Conservation (phyloP, 1,140 invertebrate genomes). For the Drosophila pachea region DNA sequence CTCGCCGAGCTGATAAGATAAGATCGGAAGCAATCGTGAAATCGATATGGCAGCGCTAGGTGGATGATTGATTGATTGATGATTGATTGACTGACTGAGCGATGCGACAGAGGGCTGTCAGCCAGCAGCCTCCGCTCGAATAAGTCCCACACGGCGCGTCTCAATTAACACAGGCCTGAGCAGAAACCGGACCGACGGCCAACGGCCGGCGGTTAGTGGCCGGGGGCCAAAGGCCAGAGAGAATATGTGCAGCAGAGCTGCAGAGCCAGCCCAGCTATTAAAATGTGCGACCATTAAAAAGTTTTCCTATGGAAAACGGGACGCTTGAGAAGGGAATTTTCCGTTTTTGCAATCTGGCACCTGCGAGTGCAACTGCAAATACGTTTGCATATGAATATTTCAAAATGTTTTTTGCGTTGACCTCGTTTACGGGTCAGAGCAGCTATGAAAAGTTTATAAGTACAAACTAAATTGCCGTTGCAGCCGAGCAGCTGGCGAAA, state of each 20-base stretch:
- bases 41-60: slow-evolving; percentile 15
- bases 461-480: slow-evolving; percentile 74
- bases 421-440: slow-evolving; percentile 73
- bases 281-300: slow-evolving; percentile 73
- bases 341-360: slow-evolving; percentile 68
- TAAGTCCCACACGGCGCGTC: too few relatives aligned
- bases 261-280: slow-evolving; percentile 52
- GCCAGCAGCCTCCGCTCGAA: too few relatives aligned
- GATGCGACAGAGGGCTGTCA: too few relatives aligned
- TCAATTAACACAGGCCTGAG: too few relatives aligned
- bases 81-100: background rate
- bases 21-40: slow-evolving; percentile 14
- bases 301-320: slow-evolving; percentile 56
- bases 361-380: slow-evolving; percentile 69
- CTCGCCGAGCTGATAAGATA: background rate
- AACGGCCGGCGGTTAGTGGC: too few relatives aligned
- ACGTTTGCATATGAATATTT: slow-evolving; percentile 77
- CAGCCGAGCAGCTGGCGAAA: slow-evolving; percentile 23
- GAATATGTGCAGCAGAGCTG: too few relatives aligned
- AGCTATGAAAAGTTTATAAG: slow-evolving; percentile 71
- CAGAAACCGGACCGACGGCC: too few relatives aligned
- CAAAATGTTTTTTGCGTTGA: slow-evolving; percentile 75
- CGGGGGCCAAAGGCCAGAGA: background rate
- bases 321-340: slow-evolving; percentile 49
- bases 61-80: slow-evolving; percentile 31